Base-by-base conservation (phyloP, 1,140 invertebrate genomes). In the Saccostrea cuccullata region DNA sequence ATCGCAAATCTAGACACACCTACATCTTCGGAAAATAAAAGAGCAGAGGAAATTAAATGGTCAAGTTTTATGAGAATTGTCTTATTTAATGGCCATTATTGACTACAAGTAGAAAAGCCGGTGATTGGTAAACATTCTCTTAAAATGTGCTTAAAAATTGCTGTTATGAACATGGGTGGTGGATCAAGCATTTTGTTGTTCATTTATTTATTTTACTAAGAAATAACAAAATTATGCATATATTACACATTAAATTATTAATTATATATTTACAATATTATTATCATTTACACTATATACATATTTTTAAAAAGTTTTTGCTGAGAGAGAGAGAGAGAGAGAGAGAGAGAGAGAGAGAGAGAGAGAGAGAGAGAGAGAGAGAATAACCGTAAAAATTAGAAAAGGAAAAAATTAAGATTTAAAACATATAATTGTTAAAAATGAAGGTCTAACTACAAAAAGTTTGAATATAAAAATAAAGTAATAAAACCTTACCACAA, bases 111-210 rank as follows among this genome's bases (percentile, higher is more conserved):
- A 64, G 58, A 64, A 77, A 30, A 26, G 26, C 26, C 23, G 15
- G 70, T 12, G 26, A 77, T 30, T 30, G 70, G 12, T n/a, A 67
- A 36, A 77, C 12, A 36, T 77, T 11, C 26, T 8, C 60, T n/a
- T 67, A 67, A 67, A 67, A 67, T 67, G 60, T 67, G 60, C 60
- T n/a, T 67, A 67, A 67, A 67, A 67, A 23, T 20, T 67, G 60
- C 47, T 17, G n/a, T 2, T 64, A 64, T 2, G 4, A 64, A 20
- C 17, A 11, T 77, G 30, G 70, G 26, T 36, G 70, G 70, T 12
- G 70, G 70, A 77, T 77, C 70, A 77, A 77, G 26, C 23, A 77
- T 15, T 30, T 47, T 9, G 47, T 8, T 47, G 1, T 47, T 47
- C 1, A 47, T 47, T 47, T 47, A 47, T 6, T 6, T 9, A 47